phyloP scores from a whole-genome alignment of 1,140 invertebrate species.

The Pseudomyrmex cubaensis region DNA sequence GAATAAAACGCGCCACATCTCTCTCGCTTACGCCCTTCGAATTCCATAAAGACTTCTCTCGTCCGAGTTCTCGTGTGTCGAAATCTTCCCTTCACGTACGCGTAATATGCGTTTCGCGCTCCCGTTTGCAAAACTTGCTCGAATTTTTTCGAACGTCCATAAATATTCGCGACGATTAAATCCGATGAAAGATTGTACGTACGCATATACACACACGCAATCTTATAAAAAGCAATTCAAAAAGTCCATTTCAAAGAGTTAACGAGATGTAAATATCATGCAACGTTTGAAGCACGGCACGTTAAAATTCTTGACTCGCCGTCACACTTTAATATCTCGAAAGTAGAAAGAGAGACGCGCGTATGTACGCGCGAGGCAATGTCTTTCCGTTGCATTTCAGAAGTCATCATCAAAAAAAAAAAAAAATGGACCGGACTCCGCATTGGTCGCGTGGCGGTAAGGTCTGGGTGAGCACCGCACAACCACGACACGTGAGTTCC shows the following conservation, averaged over 20 bases:
- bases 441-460: not conserved
- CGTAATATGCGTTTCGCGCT: not conserved
- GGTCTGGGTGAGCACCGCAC: not conserved
- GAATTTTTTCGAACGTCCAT: not conserved
- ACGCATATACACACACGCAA: not conserved
- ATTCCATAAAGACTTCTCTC: not conserved
- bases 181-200: not conserved
- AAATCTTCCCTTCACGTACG: not conserved
- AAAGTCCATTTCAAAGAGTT: not conserved
- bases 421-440: not conserved
- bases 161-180: not conserved
- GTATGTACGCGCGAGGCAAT: not conserved
- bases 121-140: not conserved
- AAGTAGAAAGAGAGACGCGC: not conserved
- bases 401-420: not conserved
- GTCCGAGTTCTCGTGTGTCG: conserved; percentile 3
- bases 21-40: conserved; percentile 20
- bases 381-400: not conserved
- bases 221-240: not conserved
- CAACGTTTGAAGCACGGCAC: not conserved
- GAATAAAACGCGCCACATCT: conserved; percentile 11
- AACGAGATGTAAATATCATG: conserved; percentile 7
- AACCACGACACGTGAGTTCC: not conserved
- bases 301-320: not conserved
- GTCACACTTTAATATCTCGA: not conserved